Evolutionary conservation across 2,113 vertebrate genomes (phyloP).

Genomic region (Piprites chloris): DNA sequence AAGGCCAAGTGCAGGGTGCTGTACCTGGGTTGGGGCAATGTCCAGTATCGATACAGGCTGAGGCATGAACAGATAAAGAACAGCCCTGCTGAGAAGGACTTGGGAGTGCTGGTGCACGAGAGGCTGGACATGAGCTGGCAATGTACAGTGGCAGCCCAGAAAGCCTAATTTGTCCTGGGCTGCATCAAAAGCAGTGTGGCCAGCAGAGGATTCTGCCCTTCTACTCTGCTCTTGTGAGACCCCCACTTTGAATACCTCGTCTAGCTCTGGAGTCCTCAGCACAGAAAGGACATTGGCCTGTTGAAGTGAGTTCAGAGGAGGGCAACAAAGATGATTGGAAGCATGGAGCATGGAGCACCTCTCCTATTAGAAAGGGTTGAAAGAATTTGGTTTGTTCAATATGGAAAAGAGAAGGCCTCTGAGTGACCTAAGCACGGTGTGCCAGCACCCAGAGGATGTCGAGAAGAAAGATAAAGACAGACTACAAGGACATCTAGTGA

Average conservation of each 20-base stretch:
- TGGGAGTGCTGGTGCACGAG: no score
- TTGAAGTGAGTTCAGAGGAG: fast-evolving
- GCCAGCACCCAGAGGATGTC: not conserved
- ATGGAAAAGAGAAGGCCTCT: not conserved
- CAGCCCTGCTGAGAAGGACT: not conserved
- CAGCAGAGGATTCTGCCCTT: not conserved
- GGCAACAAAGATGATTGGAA: not conserved
- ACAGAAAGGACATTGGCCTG: not conserved
- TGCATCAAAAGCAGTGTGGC: fast-evolving
- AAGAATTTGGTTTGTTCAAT: not conserved
- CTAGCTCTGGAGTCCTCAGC: not conserved
- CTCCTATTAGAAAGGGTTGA: not conserved
- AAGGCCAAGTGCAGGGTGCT: not conserved
- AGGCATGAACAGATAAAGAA: not conserved
- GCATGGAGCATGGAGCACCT: not conserved
- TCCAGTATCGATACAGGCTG: fast-evolving
- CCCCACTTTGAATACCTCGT: fast-evolving
- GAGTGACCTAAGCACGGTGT: not conserved
- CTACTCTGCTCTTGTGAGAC: not conserved
- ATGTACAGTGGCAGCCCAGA: not conserved
- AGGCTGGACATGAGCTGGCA: not conserved
- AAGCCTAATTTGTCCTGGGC: fast-evolving
- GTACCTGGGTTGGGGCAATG: not conserved
- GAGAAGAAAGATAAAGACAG: not conserved
- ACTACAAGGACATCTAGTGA: not conserved